Base-by-base conservation (phyloP, 2,797 vertebrate species). In the Sebastes iracundus region DNA sequence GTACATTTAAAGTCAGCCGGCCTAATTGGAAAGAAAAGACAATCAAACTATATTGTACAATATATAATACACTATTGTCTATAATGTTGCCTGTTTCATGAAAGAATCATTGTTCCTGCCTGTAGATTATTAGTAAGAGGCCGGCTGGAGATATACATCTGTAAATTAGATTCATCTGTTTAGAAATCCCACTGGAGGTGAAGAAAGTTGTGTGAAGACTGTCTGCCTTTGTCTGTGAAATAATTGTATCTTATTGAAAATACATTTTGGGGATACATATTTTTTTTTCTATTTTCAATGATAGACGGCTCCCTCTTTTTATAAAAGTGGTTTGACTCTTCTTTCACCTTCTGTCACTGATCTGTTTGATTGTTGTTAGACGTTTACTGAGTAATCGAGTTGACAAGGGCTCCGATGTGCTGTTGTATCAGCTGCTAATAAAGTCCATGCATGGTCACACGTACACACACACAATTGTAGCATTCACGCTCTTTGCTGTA, bases 381-480 rank as follows among this genome's bases (percentile, higher is more conserved):
- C 27, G 5, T 55, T 14, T 23, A 49, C 18, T 7, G 28, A 68
- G 35, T 73, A 73, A 85, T 86, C 42, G 75, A 76, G 52, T 7
- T 86, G 85, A 88, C 80, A 80, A 66, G 58, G 71, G 25, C 80
- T 80, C 27, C 0, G 1, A 66, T 56, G 52, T 66, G 75, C 27
- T 32, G 23, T 16, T 55, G 6, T 6, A 66, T 63, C 68, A 66
- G 70, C 53, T 74, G 35, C 53, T 52, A 63, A 75, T 68, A 30
- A 80, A 62, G 25, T 23, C 32, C 33, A 66, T 7, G 25, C 53
- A 55, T 22, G 16, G 5, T 42, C 70, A 10, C 75, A 70, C 25
- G 46, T 8, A 63, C 28, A 61, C 59, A 53, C 49, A 53, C 3
- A 22, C 5, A 6, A 20, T 18, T 28, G 4, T 18, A 65, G 18